Evolutionary conservation across 2,888 invertebrate genomes (phyloP), one percentile per base, ranked within the genome.

Genomic region (Fragum sueziense): DNA sequence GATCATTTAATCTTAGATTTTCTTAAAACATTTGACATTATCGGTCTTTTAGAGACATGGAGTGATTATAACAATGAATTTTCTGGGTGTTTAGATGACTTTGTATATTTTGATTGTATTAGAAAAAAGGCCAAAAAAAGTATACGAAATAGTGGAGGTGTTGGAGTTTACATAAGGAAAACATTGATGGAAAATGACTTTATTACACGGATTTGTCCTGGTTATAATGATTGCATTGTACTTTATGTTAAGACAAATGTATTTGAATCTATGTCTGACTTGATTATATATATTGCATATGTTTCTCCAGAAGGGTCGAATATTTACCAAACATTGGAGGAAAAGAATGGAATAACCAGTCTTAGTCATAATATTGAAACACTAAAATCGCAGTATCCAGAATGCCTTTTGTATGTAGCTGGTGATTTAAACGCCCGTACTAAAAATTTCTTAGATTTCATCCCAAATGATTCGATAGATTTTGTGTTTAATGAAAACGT

Each of bases 371-470:
- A 41, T 41, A 41, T 41, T 41, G 41, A 41, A 41, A 41, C 17
- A 9, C 41, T 41, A 11, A 41, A 41, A 17, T 9, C 41, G 17
- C 17, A 17, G 9, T 41, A 41, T 17, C 41, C 11, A 41, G 41
- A 41, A 41, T 41, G 41, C 17, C 41, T 41, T 41, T 41, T 41
- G 9, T 41, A 41, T 41, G 17, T 41, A 11, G 17, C 41, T 11
- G 41, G 41, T 41, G 41, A 41, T 41, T 65, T 71, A 31, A 76
- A 76, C 37, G 76, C 76, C 3, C 31, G 76, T 22, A 71, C 65
- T n/a, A 76, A 76, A 71, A 33, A 67, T 71, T 54, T 70, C n/a
- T 47, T 52, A 57, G 76, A 76, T 57, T 76, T 54, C 67, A 76
- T 76, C 20, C 62, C 62, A 52, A 31, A 51, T n/a, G 70, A 76